A percentile compares a stretch with the other conserved stretches of the same genome.
Evolutionary conservation across 2,113 vertebrate species (phyloP).

Genomic region (Gavialis gangeticus): DNA sequence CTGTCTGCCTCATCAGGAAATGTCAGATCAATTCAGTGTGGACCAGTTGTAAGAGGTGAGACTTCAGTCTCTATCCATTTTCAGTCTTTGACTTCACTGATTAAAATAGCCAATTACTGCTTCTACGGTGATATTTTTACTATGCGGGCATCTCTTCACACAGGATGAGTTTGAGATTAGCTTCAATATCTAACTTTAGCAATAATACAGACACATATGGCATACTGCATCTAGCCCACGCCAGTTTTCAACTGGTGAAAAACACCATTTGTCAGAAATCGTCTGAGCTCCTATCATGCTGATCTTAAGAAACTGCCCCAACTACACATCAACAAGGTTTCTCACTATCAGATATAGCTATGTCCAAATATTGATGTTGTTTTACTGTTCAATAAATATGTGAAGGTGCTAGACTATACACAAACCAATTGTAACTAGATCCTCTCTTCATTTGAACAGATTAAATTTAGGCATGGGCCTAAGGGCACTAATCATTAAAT

Average conservation of each 20-base stretch:
- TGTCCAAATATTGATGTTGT: neutral
- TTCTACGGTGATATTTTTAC: neutral
- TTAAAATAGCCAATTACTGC: neutral
- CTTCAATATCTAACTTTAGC: neutral
- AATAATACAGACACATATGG: neutral
- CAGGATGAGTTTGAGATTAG: neutral
- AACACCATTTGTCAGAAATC: slow-evolving; percentile 25
- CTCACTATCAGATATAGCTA: neutral
- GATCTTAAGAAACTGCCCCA: slow-evolving; percentile 7
- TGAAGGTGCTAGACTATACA: neutral
- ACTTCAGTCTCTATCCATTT: neutral
- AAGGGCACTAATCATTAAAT: neutral
- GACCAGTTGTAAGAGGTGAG: neutral
- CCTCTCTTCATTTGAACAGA: slow-evolving; percentile 1
- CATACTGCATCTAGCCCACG: neutral
- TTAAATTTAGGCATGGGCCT: rapidly evolving
- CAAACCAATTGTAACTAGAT: neutral
- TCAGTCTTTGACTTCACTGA: neutral
- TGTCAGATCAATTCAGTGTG: neutral
- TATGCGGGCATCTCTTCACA: neutral
- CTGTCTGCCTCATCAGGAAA: rapidly evolving
- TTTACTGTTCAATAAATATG: slow-evolving; percentile 31
- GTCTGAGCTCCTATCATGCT: neutral
- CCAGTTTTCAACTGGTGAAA: neutral
- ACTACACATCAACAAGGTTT: slow-evolving; percentile 46